Conservation (phyloP, 2,888 invertebrate species). For the Opisthograptis luteolata region DNA sequence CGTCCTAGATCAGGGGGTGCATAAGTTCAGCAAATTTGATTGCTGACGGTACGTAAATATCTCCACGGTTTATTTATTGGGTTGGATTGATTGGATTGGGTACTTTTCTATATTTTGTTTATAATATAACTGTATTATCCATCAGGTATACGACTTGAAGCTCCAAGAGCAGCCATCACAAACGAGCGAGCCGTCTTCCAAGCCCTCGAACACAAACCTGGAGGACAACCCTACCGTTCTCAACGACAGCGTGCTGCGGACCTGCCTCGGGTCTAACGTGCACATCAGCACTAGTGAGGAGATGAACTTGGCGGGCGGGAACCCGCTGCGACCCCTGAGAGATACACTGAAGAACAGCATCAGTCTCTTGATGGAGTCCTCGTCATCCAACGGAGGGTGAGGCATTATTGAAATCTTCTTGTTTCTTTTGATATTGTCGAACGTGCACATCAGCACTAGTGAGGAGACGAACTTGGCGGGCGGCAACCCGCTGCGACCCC, state of each 20-base stretch:
- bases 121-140: too few relatives aligned
- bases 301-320: constrained; percentile 61
- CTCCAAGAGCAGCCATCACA: constrained; percentile 68
- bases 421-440: too few relatives aligned
- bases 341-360: constrained; percentile 77
- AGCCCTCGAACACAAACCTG: constrained; percentile 41
- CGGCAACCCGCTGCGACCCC: constrained; percentile 65
- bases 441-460: constrained; percentile 70
- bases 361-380: constrained; percentile 71
- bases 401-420: too few relatives aligned
- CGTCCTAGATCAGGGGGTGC: too few relatives aligned
- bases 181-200: constrained; percentile 49
- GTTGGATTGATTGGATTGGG: too few relatives aligned
- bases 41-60: too few relatives aligned
- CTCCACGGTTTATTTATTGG: too few relatives aligned
- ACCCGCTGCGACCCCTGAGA: constrained; percentile 71
- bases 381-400: constrained; percentile 59
- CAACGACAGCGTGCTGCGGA: constrained; percentile 59
- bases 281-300: constrained; percentile 74
- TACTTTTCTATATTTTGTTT: too few relatives aligned
- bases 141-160: constrained; percentile 73
- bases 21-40: too few relatives aligned
- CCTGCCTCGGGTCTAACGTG: constrained; percentile 70
- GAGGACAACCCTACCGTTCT: constrained; percentile 54
- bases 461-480: constrained; percentile 70